phyloP scores from a whole-genome alignment of 2,797 vertebrate species.

The Cryptoprocta ferox region DNA sequence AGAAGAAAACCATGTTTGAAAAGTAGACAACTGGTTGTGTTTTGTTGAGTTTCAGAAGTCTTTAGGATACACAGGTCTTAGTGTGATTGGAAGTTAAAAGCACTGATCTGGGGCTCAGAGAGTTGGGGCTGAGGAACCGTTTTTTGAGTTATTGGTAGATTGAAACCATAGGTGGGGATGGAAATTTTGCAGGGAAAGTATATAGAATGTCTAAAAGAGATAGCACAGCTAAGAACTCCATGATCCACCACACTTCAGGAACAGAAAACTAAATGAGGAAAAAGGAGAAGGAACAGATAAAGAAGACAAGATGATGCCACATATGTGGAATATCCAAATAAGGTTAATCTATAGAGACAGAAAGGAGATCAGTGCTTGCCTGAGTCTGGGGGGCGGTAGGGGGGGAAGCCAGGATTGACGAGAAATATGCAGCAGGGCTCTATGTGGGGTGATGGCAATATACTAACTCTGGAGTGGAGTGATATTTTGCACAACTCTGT shows the following conservation, averaged over 20 bases:
- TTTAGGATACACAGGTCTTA: background rate
- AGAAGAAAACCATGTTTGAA: background rate
- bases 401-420: background rate
- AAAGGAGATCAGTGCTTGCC: background rate
- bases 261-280: background rate
- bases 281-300: background rate
- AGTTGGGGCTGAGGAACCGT: background rate
- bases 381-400: background rate
- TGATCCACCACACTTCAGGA: background rate
- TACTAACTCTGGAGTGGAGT: background rate
- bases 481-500: background rate
- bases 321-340: background rate
- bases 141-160: background rate
- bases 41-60: background rate
- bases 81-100: background rate
- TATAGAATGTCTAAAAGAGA: background rate
- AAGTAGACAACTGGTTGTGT: background rate
- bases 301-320: background rate
- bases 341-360: background rate
- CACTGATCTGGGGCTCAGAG: background rate
- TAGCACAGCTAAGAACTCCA: background rate
- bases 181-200: background rate
- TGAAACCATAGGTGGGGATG: background rate
- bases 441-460: background rate
- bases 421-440: background rate